These are phyloP conservation scores for Gallinago solitaria DNA, from an alignment of 2,797 vertebrate species.

Conservation along the genomic window DNA sequence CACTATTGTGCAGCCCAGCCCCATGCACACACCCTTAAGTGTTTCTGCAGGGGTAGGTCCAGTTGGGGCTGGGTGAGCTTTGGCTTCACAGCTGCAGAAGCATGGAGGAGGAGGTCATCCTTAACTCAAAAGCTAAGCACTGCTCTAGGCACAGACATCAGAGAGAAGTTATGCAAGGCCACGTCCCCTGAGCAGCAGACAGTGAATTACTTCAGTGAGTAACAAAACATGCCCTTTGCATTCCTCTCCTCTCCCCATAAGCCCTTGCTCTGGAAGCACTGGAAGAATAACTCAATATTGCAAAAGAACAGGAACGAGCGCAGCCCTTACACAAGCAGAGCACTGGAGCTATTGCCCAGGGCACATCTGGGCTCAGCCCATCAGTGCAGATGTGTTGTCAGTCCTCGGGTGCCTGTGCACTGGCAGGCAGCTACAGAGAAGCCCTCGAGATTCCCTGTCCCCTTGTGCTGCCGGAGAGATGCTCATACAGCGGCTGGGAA, in stretches of 20 bases:
- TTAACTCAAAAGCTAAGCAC: background rate
- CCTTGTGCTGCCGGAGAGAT: background rate
- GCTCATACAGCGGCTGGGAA: background rate
- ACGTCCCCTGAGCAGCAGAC: background rate
- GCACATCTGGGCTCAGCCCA: background rate
- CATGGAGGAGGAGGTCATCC: background rate
- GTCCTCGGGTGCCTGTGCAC: background rate
- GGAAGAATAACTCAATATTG: background rate
- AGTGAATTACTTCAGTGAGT: background rate
- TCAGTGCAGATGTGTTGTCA: background rate
- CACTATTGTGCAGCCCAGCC: background rate
- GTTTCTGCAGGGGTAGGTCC: background rate
- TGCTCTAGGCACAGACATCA: background rate
- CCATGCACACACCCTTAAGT: background rate
- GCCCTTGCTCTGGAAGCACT: background rate
- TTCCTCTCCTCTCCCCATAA: background rate
- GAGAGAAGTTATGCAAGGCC: background rate
- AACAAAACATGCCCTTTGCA: background rate
- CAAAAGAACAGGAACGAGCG: background rate
- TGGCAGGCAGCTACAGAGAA: background rate
- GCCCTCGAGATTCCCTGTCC: background rate
- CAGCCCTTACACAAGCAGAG: background rate
- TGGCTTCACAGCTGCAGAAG: background rate
- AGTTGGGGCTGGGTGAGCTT: background rate
- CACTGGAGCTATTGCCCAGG: background rate